phyloP scores from a whole-genome alignment of 2,797 vertebrate genomes.

The Micropoecilia bifurca region DNA sequence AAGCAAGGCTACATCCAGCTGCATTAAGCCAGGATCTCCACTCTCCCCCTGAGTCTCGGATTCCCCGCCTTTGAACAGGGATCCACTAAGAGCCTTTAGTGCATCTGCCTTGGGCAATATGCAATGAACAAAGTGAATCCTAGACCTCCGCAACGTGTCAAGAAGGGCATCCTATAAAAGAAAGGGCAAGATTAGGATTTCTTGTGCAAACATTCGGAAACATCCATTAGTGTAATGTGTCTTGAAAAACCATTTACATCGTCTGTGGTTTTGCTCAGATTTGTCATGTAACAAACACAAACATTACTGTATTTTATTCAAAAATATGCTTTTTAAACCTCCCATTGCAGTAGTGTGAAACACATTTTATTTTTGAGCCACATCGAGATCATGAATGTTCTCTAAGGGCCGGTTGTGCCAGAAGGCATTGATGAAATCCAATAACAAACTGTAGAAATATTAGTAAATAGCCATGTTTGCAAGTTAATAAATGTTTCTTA shows the following conservation, averaged over 20 bases:
- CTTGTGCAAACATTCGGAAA: slow-evolving; percentile 5
- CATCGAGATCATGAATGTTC: too few relatives aligned
- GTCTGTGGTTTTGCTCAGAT: not conserved
- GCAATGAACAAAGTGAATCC: slow-evolving; percentile 95
- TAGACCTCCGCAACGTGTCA: slow-evolving; percentile 93
- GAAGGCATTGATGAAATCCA: too few relatives aligned
- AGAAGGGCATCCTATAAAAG: slow-evolving; percentile 90
- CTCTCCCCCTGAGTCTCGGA: slow-evolving; percentile 85
- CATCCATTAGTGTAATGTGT: slow-evolving; percentile 1
- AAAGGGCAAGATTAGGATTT: slow-evolving; percentile 33
- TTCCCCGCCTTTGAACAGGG: slow-evolving; percentile 84
- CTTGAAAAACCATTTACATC: not conserved
- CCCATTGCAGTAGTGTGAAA: too few relatives aligned
- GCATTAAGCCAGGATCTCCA: slow-evolving; percentile 90
- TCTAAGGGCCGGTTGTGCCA: too few relatives aligned
- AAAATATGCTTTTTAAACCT: not conserved
- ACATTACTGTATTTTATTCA: not conserved
- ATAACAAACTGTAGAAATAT: too few relatives aligned
- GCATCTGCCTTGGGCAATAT: slow-evolving; percentile 90
- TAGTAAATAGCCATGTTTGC: too few relatives aligned
- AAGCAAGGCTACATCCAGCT: slow-evolving; percentile 92
- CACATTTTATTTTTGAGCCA: too few relatives aligned
- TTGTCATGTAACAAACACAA: not conserved
- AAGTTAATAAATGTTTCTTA: too few relatives aligned
- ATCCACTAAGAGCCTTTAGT: slow-evolving; percentile 76